phyloP scores from a whole-genome alignment of 2,888 invertebrate genomes.

The Calameuta pallipes region DNA sequence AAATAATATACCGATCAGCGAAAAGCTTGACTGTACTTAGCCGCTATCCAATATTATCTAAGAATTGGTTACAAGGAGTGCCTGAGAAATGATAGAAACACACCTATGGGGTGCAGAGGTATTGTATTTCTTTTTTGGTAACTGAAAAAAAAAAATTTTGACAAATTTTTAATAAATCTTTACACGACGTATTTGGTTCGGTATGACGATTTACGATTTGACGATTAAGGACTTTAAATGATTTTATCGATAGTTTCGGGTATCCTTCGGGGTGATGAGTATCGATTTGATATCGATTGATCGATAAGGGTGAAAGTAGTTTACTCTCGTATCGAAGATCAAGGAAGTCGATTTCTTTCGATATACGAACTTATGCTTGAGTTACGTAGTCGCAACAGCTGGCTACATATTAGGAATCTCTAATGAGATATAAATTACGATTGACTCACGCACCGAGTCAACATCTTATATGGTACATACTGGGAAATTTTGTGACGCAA shows the following conservation, averaged over 20 bases:
- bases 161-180: neutral
- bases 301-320: neutral
- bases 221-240: neutral
- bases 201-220: neutral
- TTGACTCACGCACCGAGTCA: conserved; percentile 33
- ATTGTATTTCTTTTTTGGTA: neutral
- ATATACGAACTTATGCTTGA: neutral
- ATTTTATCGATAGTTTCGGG: neutral
- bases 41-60: conserved; percentile 53
- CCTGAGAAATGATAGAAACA: conserved; percentile 42
- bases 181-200: neutral
- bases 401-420: conserved; percentile 46
- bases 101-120: neutral
- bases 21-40: conserved; percentile 56
- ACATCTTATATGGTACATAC: conserved; percentile 33
- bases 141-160: too few species aligned
- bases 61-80: conserved; percentile 44
- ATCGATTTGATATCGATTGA: neutral
- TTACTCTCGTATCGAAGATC: neutral
- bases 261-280: neutral
- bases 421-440: conserved; percentile 50
- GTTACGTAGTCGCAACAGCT: conserved; percentile 1
- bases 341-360: neutral
- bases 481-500: conserved; percentile 42
- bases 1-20: conserved; percentile 54